These are phyloP conservation scores for Penaeus monodon DNA, from an alignment of 2,888 invertebrate species.

Conservation along the genomic window DNA sequence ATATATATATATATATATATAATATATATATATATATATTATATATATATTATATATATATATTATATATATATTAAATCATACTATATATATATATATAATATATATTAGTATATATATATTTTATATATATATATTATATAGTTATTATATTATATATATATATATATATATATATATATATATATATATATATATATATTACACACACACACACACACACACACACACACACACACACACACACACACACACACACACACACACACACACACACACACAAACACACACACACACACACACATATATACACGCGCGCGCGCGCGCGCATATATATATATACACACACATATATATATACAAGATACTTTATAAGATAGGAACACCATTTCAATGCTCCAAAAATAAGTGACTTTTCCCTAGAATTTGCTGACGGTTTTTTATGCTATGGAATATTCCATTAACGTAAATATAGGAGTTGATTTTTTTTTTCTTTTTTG, in stretches of 20 bases:
- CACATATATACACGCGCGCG: neutral
- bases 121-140: constrained; percentile 23
- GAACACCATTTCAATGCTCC: too few relatives aligned
- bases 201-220: neutral
- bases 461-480: too few relatives aligned
- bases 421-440: too few relatives aligned
- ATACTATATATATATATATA: neutral
- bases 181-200: neutral
- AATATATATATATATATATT: constrained; percentile 22
- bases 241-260: neutral
- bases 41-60: neutral
- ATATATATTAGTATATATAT: neutral
- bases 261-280: constrained; percentile 2
- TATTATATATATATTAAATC: too few relatives aligned
- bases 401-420: too few relatives aligned
- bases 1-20: constrained; percentile 28
- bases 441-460: too few relatives aligned
- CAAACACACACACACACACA: constrained; percentile 8
- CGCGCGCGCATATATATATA: neutral
- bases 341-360: neutral
- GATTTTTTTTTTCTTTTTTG: too few relatives aligned
- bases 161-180: neutral
- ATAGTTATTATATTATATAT: neutral
- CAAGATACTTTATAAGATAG: neutral
- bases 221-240: neutral